phyloP scores from a whole-genome alignment of 1,140 invertebrate species.

The Neoseiulus cucumeris region DNA sequence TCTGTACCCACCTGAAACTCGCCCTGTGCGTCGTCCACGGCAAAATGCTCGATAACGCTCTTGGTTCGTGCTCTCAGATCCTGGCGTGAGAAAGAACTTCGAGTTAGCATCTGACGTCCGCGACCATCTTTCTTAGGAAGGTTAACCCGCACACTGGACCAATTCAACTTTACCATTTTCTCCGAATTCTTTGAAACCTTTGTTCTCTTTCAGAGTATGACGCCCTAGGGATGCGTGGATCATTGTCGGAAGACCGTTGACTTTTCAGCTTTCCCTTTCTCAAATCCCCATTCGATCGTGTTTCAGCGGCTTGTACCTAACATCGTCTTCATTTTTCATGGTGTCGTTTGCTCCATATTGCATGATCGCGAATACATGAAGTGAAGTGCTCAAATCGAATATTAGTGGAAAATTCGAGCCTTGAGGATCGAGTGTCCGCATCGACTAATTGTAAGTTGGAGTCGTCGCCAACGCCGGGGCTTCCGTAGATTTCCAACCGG shows the following conservation, averaged over 20 bases:
- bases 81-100: slow-evolving; percentile 25
- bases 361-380: no score
- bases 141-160: neutral
- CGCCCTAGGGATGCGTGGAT: neutral
- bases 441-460: no score
- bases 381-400: neutral
- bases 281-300: no score
- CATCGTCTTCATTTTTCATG: no score
- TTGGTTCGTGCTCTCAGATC: slow-evolving; percentile 61
- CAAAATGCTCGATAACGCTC: slow-evolving; percentile 63
- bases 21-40: slow-evolving; percentile 59
- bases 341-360: no score
- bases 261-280: no score
- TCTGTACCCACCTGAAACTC: slow-evolving; percentile 51
- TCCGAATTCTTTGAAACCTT: neutral
- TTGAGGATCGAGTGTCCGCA: no score
- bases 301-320: no score
- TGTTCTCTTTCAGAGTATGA: neutral
- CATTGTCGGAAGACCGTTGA: neutral
- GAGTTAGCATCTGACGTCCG: no score
- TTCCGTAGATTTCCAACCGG: no score
- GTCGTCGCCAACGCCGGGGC: no score
- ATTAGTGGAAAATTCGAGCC: neutral
- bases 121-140: neutral
- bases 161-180: neutral